Conservation (phyloP, 1,140 invertebrate genomes). For the Radopholus similis region DNA sequence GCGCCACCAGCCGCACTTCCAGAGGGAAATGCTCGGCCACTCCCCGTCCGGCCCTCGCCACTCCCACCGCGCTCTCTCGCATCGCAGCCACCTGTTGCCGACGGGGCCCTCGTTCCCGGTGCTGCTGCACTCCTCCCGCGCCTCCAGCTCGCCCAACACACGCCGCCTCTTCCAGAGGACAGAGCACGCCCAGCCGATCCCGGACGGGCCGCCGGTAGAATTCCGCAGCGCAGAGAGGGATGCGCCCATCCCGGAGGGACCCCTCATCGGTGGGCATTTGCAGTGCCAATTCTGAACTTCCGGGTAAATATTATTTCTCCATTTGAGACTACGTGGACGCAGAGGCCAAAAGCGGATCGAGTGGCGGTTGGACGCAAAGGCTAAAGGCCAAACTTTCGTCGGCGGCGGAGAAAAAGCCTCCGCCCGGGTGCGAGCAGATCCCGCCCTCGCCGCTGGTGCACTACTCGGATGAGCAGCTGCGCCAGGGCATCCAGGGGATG, state of each 20-base stretch:
- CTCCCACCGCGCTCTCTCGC: not conserved
- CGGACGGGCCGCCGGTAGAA: not conserved
- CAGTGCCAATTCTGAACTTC: not conserved
- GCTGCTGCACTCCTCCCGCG: not conserved
- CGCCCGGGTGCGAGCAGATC: not conserved
- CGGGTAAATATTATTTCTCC: not conserved
- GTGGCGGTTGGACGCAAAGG: not conserved
- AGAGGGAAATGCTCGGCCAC: conserved; percentile 10
- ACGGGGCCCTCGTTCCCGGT: not conserved
- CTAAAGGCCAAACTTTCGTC: conserved; percentile 16
- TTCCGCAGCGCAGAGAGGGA: not conserved
- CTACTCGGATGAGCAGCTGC: conserved; percentile 3
- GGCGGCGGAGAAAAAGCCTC: not conserved
- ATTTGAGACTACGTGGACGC: not conserved
- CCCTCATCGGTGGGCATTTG: conserved; percentile 4
- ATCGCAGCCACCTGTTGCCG: not conserved
- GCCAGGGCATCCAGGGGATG: not conserved
- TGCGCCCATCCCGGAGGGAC: conserved; percentile 11
- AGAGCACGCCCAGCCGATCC: not conserved
- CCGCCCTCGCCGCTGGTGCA: not conserved
- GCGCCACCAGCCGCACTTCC: conserved; percentile 27
- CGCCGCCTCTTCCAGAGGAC: not conserved
- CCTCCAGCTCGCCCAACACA: conserved; percentile 2
- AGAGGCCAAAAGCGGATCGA: not conserved
- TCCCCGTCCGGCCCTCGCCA: not conserved